A percentile compares a stretch with the other conserved stretches of the same genome.
Evolutionary conservation across 2,113 vertebrate species (phyloP).

Genomic region (Litocranius walleri): DNA sequence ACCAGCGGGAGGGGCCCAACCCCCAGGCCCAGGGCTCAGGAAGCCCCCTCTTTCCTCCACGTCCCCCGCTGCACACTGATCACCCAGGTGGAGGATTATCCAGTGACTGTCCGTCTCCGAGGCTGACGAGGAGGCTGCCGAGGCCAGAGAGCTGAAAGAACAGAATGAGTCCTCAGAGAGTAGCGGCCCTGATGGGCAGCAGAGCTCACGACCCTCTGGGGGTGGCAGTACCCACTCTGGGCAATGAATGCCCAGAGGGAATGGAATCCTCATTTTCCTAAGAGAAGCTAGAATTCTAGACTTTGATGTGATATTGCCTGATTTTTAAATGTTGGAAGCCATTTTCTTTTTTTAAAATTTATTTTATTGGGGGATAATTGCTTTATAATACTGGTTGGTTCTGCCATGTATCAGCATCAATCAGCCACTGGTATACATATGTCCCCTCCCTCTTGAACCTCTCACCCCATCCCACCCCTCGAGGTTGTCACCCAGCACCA

Average conservation of each 20-base stretch:
- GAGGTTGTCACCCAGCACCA: neutral
- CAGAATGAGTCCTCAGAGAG: neutral
- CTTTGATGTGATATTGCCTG: neutral
- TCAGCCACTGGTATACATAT: neutral
- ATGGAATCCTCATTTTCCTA: neutral
- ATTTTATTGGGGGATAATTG: neutral
- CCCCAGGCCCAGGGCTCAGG: neutral
- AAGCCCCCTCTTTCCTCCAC: neutral
- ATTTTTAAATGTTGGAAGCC: neutral
- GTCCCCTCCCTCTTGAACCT: neutral
- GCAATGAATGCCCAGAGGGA: neutral
- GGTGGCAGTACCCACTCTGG: neutral
- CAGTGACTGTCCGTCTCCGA: neutral
- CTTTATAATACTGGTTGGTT: neutral
- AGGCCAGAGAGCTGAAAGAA: neutral
- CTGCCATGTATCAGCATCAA: neutral
- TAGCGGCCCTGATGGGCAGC: neutral
- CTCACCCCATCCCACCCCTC: neutral
- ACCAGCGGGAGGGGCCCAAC: neutral
- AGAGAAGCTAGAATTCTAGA: neutral
- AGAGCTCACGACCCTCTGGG: neutral
- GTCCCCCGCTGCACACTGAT: rapidly evolving
- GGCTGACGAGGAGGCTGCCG: neutral
- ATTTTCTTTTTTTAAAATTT: neutral
- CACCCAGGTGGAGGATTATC: neutral